phyloP scores from a whole-genome alignment of 2,113 vertebrate genomes.

The Otolemur garnettii region DNA sequence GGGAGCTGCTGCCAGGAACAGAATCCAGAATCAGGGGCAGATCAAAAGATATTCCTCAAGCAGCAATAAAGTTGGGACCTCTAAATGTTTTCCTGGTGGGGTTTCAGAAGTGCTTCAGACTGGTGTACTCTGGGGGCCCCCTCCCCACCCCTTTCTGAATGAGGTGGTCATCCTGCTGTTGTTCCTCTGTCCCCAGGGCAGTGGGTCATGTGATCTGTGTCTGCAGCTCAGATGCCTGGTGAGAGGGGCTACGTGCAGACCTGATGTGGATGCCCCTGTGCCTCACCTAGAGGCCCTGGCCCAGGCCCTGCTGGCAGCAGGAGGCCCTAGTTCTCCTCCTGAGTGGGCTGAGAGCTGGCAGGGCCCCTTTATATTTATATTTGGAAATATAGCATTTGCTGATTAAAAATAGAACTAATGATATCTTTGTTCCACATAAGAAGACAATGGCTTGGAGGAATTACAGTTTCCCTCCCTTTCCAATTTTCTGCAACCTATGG shows the following conservation, averaged over 20 bases:
- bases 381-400: slow-evolving; percentile 66
- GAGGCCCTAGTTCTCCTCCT: not conserved
- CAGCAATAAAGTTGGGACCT: accelerated
- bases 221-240: not conserved
- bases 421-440: slow-evolving; percentile 69
- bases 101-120: accelerated
- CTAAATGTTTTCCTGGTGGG: accelerated
- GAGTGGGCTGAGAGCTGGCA: not conserved
- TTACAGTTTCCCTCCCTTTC: slow-evolving; percentile 37
- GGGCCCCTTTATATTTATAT: slow-evolving; percentile 37
- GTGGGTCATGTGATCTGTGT: not conserved
- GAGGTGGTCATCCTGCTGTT: accelerated
- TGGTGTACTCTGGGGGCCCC: not conserved
- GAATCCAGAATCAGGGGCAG: too few species aligned
- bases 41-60: not conserved
- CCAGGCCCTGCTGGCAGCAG: accelerated
- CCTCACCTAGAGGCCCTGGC: not conserved
- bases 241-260: accelerated
- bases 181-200: accelerated
- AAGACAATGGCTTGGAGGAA: slow-evolving; percentile 63
- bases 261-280: accelerated
- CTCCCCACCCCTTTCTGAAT: not conserved
- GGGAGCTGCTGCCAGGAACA: not conserved
- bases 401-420: slow-evolving; percentile 81
- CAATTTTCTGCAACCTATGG: not conserved